Conservation (phyloP, 1,140 invertebrate genomes). For the Scylla paramamosain region DNA sequence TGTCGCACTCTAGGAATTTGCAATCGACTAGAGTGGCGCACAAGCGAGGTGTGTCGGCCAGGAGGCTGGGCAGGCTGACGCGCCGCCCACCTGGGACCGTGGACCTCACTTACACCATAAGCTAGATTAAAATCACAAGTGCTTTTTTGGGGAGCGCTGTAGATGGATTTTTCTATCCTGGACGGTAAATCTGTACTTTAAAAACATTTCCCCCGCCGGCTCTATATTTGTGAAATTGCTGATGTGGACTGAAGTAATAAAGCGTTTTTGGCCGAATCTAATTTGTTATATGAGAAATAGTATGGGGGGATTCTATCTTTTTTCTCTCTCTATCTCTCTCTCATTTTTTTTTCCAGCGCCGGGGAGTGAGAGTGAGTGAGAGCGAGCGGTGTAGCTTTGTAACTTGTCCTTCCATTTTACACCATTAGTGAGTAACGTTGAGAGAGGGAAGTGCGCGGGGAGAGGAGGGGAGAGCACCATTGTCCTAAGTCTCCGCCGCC, state of each 20-base stretch:
- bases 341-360: background rate
- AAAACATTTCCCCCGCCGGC: slow-evolving; percentile 32
- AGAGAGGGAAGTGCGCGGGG: background rate
- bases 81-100: background rate
- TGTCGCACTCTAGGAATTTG: slow-evolving; percentile 71
- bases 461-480: background rate
- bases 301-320: background rate
- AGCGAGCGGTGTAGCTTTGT: background rate
- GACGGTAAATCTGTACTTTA: slow-evolving; percentile 43
- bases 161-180: slow-evolving; percentile 38
- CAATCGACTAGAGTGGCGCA: slow-evolving; percentile 68
- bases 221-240: slow-evolving; percentile 33
- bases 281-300: slow-evolving; percentile 44
- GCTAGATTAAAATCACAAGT: slow-evolving; percentile 67
- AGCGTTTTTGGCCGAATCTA: slow-evolving; percentile 35
- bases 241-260: slow-evolving; percentile 32
- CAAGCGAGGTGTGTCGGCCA: slow-evolving; percentile 48
- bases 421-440: background rate
- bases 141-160: slow-evolving; percentile 53
- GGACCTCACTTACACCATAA: slow-evolving; percentile 62
- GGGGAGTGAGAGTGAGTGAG: slow-evolving; percentile 10
- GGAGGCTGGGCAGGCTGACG: background rate
- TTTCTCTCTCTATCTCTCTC: background rate
- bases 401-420: slow-evolving; percentile 14
- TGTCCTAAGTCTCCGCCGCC: background rate